Evolutionary conservation across 2,113 vertebrate genomes (phyloP), one percentile per base, ranked within the genome.

Genomic region (Bungarus multicinctus): DNA sequence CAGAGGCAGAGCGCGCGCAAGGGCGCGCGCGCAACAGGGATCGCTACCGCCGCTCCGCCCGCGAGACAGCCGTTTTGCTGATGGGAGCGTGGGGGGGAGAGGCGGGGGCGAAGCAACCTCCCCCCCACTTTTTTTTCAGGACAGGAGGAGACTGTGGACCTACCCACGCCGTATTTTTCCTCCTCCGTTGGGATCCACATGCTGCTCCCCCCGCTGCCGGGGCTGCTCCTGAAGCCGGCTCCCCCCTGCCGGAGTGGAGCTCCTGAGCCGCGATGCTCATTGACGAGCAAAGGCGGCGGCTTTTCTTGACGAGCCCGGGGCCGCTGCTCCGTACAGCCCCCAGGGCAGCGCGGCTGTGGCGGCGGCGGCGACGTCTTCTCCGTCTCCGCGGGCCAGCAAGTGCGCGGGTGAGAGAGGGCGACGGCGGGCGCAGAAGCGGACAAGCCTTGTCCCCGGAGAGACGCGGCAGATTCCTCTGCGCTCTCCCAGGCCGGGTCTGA

Each of bases 141-240:
- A 57, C 57, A 30, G 87, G 90, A 34, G 20, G 89, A 43, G 86
- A 2, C 23, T 93, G 92, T 94, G 90, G 94, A 98, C 99, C 98
- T 97, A 99, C 99, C 99, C 97, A 99, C 98, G 97, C 98, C 99
- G 69, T 81, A 81, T 81, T 99, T 99, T 97, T 99, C 99, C 96
- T 99, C 98, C 94, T 99, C 99, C 50, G 98, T 99, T 90, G 98
- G 98, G 96, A 98, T 98, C 99, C 99, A 99, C 99, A 99, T 99
- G 96, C 97, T 97, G 97, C 25, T 50, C 95, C 85, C 52, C 88
- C 45, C 58, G 47, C 87, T 25, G 47, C 50, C 60, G n/a, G 30
- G 98, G 96, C 97, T 97, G 93, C 96, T 97, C 96, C 64, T 50
- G 89, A 91, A 89, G 90, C 97, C 92, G 50, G 95, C 64, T 39